A percentile compares a stretch with the other conserved stretches of the same genome.
Evolutionary conservation across 1,140 invertebrate genomes (phyloP).

Genomic region (Drosophila arawakana): DNA sequence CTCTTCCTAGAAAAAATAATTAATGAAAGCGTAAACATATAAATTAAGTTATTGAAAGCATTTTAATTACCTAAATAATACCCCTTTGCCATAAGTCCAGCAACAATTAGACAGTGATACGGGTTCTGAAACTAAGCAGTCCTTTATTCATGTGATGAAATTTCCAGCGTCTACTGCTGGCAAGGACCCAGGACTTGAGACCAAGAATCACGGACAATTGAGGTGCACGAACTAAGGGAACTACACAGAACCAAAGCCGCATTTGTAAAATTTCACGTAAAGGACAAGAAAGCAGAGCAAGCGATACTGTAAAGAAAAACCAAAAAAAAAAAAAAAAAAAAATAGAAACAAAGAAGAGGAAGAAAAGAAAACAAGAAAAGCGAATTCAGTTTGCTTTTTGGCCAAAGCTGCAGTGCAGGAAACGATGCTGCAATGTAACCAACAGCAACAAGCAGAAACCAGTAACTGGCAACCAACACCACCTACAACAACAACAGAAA

Average conservation of each 20-base stretch:
- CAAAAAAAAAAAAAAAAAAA: neutral
- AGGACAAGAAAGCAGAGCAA: neutral
- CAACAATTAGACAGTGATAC: constrained; percentile 16
- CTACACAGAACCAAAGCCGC: constrained; percentile 24
- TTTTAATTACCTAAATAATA: neutral
- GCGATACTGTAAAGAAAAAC: neutral
- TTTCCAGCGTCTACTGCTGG: neutral
- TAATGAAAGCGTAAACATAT: no score
- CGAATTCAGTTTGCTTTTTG: constrained; percentile 17
- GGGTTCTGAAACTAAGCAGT: neutral
- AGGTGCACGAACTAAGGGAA: neutral
- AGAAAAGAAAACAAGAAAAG: neutral
- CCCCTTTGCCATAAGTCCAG: no score
- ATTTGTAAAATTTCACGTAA: constrained; percentile 1
- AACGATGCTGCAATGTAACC: constrained; percentile 2
- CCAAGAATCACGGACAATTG: neutral
- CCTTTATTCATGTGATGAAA: neutral
- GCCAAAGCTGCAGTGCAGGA: constrained; percentile 9
- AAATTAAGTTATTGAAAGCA: no score
- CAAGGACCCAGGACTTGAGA: neutral
- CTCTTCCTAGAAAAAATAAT: no score
- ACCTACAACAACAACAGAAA: neutral
- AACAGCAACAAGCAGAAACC: constrained; percentile 25
- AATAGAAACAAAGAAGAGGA: neutral
- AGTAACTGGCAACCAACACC: constrained; percentile 14